Evolutionary conservation across 1,140 invertebrate genomes (phyloP).

Genomic region (Halictus rubicundus): DNA sequence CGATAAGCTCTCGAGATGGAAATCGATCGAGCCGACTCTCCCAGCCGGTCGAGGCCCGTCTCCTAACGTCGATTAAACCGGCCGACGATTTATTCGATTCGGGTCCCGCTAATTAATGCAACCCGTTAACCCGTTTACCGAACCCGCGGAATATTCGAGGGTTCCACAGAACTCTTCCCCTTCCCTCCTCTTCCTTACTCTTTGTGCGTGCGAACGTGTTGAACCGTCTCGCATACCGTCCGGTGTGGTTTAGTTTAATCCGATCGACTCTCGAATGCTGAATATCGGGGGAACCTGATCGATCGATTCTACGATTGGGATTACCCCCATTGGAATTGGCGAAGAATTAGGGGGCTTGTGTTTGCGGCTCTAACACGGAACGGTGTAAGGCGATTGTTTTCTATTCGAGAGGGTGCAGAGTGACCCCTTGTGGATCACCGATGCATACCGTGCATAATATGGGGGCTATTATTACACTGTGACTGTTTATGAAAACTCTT

Average conservation of each 20-base stretch:
- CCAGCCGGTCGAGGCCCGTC: background rate
- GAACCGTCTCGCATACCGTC: background rate
- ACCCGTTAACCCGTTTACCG: constrained; percentile 37
- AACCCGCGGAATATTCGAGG: background rate
- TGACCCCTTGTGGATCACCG: no score
- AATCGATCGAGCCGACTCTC: constrained; percentile 53
- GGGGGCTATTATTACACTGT: no score
- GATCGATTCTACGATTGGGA: no score
- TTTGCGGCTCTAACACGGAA: no score
- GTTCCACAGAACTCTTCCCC: background rate
- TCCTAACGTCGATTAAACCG: constrained; percentile 40
- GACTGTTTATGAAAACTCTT: no score
- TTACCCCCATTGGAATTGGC: no score
- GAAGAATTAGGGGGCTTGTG: no score
- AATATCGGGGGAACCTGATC: background rate
- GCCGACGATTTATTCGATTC: constrained; percentile 36
- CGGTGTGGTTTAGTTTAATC: background rate
- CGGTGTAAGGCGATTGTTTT: no score
- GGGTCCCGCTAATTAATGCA: constrained; percentile 45
- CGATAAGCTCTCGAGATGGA: constrained; percentile 52
- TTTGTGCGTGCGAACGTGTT: no score
- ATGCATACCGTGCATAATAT: no score
- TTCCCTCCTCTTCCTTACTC: no score
- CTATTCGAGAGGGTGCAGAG: no score
- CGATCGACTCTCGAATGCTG: background rate